phyloP scores from a whole-genome alignment of 2,888 invertebrate genomes.

The Therioaphis trifolii region DNA sequence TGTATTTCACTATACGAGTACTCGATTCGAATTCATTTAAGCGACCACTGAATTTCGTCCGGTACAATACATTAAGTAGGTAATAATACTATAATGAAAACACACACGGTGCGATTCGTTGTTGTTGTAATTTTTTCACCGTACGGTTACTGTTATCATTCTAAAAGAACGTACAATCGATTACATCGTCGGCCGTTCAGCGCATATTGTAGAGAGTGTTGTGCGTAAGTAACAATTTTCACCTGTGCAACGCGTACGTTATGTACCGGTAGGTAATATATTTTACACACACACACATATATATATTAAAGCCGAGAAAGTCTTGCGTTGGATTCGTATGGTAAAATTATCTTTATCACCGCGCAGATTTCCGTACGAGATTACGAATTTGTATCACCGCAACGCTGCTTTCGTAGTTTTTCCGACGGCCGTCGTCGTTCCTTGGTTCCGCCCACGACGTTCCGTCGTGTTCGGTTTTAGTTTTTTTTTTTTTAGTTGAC shows the following conservation, averaged over 20 bases:
- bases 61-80: no score
- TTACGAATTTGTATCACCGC: neutral
- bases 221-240: neutral
- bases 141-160: neutral
- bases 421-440: no score
- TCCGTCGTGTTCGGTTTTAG: no score
- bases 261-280: no score
- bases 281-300: no score
- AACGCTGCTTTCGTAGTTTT: neutral
- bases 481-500: neutral
- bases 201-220: slow-evolving; percentile 1
- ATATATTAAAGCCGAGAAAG: slow-evolving; percentile 40
- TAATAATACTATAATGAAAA: no score
- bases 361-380: neutral
- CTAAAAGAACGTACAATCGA: neutral
- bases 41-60: no score
- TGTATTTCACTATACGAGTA: no score
- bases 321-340: neutral
- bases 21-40: no score
- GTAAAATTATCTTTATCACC: neutral
- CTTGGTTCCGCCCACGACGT: neutral
- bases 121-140: no score
- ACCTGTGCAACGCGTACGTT: neutral
- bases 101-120: no score
- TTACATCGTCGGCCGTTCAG: neutral